Conservation (phyloP, 2,797 vertebrate species). For the Nannoperca australis region DNA sequence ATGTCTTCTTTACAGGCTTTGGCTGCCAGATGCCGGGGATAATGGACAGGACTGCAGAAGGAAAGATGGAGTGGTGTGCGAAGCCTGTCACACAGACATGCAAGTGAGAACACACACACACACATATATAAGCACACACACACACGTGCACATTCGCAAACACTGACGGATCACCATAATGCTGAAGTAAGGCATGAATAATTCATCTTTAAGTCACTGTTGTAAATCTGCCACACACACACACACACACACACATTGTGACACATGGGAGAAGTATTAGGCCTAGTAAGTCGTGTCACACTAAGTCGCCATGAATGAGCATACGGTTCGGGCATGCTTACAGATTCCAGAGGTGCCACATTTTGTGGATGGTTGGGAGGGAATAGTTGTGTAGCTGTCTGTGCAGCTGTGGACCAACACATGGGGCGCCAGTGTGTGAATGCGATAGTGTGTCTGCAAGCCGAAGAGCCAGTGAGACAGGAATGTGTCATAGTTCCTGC, state of each 20-base stretch:
- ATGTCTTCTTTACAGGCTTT: slow-evolving; percentile 82
- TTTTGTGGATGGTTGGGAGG: slow-evolving; percentile 38
- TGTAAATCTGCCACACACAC: slow-evolving; percentile 46
- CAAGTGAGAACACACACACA: slow-evolving; percentile 13
- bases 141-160: slow-evolving; percentile 33
- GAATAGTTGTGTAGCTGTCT: slow-evolving; percentile 35
- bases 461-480: slow-evolving; percentile 77
- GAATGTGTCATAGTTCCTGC: slow-evolving; percentile 87
- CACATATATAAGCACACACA: slow-evolving; percentile 20
- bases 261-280: slow-evolving; percentile 56
- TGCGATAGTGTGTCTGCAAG: slow-evolving; percentile 54
- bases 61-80: slow-evolving; percentile 69
- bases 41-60: slow-evolving; percentile 70
- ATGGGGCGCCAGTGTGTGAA: slow-evolving; percentile 50
- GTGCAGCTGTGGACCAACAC: slow-evolving; percentile 45
- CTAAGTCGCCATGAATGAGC: slow-evolving; percentile 42
- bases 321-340: slow-evolving; percentile 31
- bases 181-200: slow-evolving; percentile 55
- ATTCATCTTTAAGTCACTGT: slow-evolving; percentile 54
- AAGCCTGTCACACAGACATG: slow-evolving; percentile 54
- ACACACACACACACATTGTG: slow-evolving; percentile 19
- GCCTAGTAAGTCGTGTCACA: slow-evolving; percentile 51
- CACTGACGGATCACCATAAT: slow-evolving; percentile 55
- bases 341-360: slow-evolving; percentile 51
- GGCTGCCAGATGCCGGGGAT: slow-evolving; percentile 78